phyloP scores from a whole-genome alignment of 2,797 vertebrate genomes.

The Typhlichthys subterraneus region DNA sequence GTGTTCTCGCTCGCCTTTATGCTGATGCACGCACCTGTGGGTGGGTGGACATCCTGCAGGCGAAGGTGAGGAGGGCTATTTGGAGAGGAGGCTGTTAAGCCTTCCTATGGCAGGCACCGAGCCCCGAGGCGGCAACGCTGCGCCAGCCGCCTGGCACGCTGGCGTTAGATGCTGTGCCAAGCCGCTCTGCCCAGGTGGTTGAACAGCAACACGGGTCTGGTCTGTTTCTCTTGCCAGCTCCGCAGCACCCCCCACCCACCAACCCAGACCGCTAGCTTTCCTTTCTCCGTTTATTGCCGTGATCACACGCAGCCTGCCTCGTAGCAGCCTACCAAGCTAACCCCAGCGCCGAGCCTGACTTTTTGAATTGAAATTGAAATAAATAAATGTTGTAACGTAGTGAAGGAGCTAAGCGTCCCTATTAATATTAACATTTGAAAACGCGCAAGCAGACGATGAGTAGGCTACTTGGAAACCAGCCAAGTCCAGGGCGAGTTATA shows the following conservation, averaged over 20 bases:
- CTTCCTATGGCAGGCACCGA: constrained; percentile 52
- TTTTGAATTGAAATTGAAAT: too few species aligned
- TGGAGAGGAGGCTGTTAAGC: constrained; percentile 31
- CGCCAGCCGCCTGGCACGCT: constrained; percentile 71
- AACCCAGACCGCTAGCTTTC: constrained; percentile 52
- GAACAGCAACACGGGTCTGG: constrained; percentile 77
- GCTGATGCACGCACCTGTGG: constrained; percentile 49
- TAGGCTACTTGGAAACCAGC: too few species aligned
- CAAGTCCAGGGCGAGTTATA: too few species aligned
- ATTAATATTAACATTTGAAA: too few species aligned
- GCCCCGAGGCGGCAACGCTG: constrained; percentile 63
- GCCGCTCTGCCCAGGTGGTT: constrained; percentile 78
- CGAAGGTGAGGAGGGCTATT: too few species aligned
- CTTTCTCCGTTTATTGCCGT: constrained; percentile 3
- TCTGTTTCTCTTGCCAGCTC: constrained; percentile 76
- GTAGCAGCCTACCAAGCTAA: too few species aligned
- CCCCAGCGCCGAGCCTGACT: too few species aligned
- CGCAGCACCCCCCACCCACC: constrained; percentile 31
- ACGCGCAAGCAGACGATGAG: too few species aligned
- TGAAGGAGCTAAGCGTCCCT: too few species aligned
- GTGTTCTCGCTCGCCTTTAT: constrained; percentile 1
- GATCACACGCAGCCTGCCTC: too few species aligned
- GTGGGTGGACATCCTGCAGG: constrained; percentile 37
- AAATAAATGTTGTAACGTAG: too few species aligned
- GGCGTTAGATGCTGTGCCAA: constrained; percentile 78